Evolutionary conservation across 1,140 invertebrate species (phyloP), one percentile per base, ranked within the genome.

Genomic region (Ostrea edulis): DNA sequence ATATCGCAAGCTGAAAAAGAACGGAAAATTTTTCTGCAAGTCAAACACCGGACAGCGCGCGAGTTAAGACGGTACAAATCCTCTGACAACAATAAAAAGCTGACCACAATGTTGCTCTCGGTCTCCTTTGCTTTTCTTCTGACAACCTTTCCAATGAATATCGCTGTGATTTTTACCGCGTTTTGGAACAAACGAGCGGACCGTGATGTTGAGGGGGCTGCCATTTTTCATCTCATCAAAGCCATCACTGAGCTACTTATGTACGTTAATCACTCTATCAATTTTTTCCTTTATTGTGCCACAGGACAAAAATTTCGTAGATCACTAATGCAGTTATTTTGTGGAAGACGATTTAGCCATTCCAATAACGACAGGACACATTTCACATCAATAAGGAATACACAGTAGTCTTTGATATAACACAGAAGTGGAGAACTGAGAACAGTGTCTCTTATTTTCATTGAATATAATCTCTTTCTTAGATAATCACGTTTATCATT

Each of bases 251-350:
- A 92, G 82, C 77, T 94, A 35, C 89, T 94, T 0, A 94, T 94
- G 93, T 95, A 95, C 90, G 71, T 93, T 0, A 95, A 95, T 88
- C 94, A 95, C 87, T 93, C 93, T 12, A 92, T 93, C 14, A 95
- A 95, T 88, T 95, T 95, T 89, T 93, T 94, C 83, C 89, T 95
- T 12, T 95, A 95, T 90, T 94, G 93, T 86, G 93, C 92, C 29
- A 93, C 93, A 8, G 94, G 94, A 0, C 91, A 92, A 58, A 93
- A 93, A 87, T 95, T 95, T 90, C 85, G 94, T 52, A 90, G 22
- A 22, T 53, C 82, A 7, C 52, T 83, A 3, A 11, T 83, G 44
- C 51, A 83, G 52, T n/a, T 83, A 22, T 12, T 83, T 4, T 83
- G 82, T 25, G 14, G 14, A 29, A 77, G 29, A 9, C 68, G 68